Conservation (phyloP, 2,888 invertebrate genomes). For the Aleiodes testaceus region DNA sequence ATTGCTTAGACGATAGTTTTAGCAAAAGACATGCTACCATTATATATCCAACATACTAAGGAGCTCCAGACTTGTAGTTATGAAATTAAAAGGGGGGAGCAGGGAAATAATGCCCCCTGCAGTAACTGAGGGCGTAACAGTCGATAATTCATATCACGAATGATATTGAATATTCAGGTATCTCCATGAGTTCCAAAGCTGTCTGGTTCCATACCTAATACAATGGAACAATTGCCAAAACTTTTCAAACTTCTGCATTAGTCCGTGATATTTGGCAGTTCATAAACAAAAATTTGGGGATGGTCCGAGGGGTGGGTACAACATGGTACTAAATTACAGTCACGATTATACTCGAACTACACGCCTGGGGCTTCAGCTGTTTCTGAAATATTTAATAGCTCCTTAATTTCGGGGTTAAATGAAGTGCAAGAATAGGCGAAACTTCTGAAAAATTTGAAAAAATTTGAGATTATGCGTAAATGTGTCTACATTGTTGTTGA, state of each 20-base stretch:
- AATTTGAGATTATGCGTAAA: too few species aligned
- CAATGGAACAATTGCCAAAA: conserved; percentile 12
- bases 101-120: background rate
- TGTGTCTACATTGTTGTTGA: background rate
- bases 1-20: conserved; percentile 24
- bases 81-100: background rate
- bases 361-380: background rate
- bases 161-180: conserved; percentile 35
- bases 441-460: background rate
- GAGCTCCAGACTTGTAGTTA: conserved; percentile 27
- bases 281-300: conserved; percentile 1
- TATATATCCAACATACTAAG: conserved; percentile 24
- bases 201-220: conserved; percentile 3
- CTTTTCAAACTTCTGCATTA: background rate
- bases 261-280: conserved; percentile 10
- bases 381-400: conserved; percentile 24
- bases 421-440: background rate
- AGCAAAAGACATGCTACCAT: conserved; percentile 11
- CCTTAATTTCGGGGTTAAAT: background rate
- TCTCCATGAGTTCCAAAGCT: background rate
- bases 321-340: background rate
- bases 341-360: background rate
- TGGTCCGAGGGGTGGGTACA: background rate
- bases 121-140: conserved; percentile 31
- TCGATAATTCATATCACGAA: conserved; percentile 32